Percentiles rank a stretch among this genome's conserved stretches.
These are phyloP conservation scores for Habrosyne pyritoides DNA, from an alignment of 2,888 invertebrate genomes.

Conservation along the genomic window DNA sequence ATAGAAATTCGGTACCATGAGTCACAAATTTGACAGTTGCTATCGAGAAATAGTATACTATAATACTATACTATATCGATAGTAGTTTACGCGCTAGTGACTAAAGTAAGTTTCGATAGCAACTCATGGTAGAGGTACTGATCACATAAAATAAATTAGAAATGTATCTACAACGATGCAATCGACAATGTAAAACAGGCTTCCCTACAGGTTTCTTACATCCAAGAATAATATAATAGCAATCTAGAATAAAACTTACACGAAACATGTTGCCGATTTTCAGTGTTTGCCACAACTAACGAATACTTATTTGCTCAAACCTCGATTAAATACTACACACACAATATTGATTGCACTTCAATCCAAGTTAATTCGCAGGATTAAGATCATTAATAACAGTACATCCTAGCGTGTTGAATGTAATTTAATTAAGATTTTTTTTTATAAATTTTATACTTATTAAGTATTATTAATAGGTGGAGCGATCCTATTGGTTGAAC, in stretches of 20 bases:
- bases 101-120: too few species aligned
- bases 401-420: not conserved
- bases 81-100: too few species aligned
- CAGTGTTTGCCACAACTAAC: constrained; percentile 22
- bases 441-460: not conserved
- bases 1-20: too few species aligned
- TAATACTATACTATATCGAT: too few species aligned
- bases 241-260: constrained; percentile 35
- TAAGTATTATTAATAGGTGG: constrained; percentile 18
- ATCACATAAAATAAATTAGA: too few species aligned
- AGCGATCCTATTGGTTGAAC: constrained; percentile 22
- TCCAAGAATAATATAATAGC: too few species aligned
- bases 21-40: too few species aligned
- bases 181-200: too few species aligned
- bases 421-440: not conserved
- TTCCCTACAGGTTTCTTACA: too few species aligned
- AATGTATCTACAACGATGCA: too few species aligned
- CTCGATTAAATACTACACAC: constrained; percentile 5
- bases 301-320: constrained; percentile 15
- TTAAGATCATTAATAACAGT: not conserved
- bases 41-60: too few species aligned
- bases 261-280: constrained; percentile 38
- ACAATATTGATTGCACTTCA: not conserved
- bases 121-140: too few species aligned
- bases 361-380: not conserved